A percentile compares a stretch with the other conserved stretches of the same genome.
Conservation (phyloP, 2,888 invertebrate genomes). For the Candidula unifasciata region DNA sequence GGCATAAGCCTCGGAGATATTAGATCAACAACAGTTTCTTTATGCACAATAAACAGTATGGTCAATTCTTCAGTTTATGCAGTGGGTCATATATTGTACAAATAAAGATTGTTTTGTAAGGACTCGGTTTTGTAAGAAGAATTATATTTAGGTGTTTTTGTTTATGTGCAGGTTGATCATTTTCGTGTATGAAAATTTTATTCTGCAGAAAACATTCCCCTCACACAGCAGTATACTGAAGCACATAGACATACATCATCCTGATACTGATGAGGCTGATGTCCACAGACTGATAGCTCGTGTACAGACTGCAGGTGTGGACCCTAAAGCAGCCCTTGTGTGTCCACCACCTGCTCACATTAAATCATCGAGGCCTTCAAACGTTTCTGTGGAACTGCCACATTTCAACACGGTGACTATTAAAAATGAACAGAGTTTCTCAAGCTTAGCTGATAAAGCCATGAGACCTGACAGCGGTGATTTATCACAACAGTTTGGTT, state of each 20-base stretch:
- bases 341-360: slow-evolving; percentile 47
- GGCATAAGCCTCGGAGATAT: too few species aligned
- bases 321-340: not conserved
- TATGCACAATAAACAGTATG: too few species aligned
- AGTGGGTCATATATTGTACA: too few species aligned
- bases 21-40: too few species aligned
- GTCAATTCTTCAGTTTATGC: too few species aligned
- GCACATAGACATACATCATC: slow-evolving; percentile 37
- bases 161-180: too few species aligned
- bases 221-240: slow-evolving; percentile 6
- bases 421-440: not conserved
- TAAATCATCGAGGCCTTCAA: not conserved
- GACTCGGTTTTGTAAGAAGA: too few species aligned
- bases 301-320: slow-evolving; percentile 1
- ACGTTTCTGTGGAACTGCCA: not conserved
- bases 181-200: too few species aligned
- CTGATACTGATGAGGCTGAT: not conserved
- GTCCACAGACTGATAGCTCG: not conserved
- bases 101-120: too few species aligned
- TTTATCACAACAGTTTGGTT: not conserved
- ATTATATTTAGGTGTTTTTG: too few species aligned
- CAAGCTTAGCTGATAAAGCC: not conserved
- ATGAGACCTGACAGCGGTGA: not conserved
- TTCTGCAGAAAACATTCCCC: slow-evolving; percentile 30
- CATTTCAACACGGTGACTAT: not conserved